Base-by-base conservation (phyloP, 1,140 invertebrate genomes). In the Aphelenchoides besseyi region DNA sequence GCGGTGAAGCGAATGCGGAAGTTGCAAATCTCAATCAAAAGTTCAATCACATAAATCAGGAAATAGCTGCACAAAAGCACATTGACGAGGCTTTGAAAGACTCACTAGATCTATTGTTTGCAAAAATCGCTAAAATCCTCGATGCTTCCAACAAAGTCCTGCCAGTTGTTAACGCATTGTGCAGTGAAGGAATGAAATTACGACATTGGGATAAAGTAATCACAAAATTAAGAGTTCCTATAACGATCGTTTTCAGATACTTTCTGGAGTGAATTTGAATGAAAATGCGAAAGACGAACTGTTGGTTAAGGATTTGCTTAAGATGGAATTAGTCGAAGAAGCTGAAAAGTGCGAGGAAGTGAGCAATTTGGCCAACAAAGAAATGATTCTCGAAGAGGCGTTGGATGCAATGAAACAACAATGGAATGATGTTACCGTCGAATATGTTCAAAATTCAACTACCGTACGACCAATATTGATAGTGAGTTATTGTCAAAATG, bases 341-440 rank as follows among this genome's bases (percentile, higher is more conserved):
- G 73, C 68, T 2, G 69, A 77, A 29, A 77, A 73, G 59, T 77
- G 74, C 33, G 75, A 75, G 74, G 74, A 75, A 73, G 57, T 75
- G 8, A 79, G 72, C 69, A 57, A 36, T 35, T 18, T 75, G 8
- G 74, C 74, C 8, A 78, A 61, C 76, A 75, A 75, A 35, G 74
- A 75, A 33, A 18, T 78, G 30, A 32, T 76, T 29, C 54, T 75
- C 2, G 74, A 75, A 18, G 69, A 73, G 8, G 41, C 18, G 1
- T 29, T 75, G 12, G 52, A 72, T 5, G 37, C 33, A 16, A 75
- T 75, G 74, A 71, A 72, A 52, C 28, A 59, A 23, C 75, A 78
- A 48, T 77, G 74, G 74, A 37, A 33, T 30, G 72, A 74, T 12
- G 16, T 73, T 33, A 26, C 72, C 5, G 9, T 53, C 12, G 28